Base-by-base conservation (phyloP, 2,888 invertebrate genomes). In the Philaethria dido region DNA sequence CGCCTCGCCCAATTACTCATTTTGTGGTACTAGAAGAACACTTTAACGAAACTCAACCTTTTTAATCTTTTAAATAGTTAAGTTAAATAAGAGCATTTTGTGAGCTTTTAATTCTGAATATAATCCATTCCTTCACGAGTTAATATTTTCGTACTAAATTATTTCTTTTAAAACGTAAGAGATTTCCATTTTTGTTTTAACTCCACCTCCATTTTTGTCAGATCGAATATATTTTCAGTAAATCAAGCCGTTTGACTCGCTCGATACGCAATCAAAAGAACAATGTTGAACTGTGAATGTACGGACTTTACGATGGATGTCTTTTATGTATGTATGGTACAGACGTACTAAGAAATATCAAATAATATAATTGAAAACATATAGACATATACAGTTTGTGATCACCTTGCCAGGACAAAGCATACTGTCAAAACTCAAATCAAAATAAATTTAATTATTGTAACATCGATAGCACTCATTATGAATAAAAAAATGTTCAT, bases 1-100 rank as follows among this genome's bases (percentile, higher is more conserved):
- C 97, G 96, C 87, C 97, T 96, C 80, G 97, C 97, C 97, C 97
- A 97, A 93, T 96, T 97, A 93, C 96, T 96, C 97, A 97, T 97
- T 93, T 78, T 75, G 69, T 71, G 71, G 62, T 74, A 75, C 65
- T 69, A 48, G 71, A 75, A 72, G 64, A 78, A 73, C 76, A 73
- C 60, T 60, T 62, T 39, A 54, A 62, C 57, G 6, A 50, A 57
- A 62, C 42, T 60, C 48, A 29, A 69, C 60, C 13, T 47, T 48
- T 54, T 33, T 48, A 55, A 54, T 52, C 20, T 54, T 63, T 66
- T 63, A 60, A 63, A 33, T 59, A 22, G 44, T 48, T 47, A 48
- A 69, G 39, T 54, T 59, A 47, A 60, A 33, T 42, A 13, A 59
- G 67, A 66, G 48, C 71, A 71, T 64, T 64, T 68, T 64, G 29